Percentiles rank a stretch among this genome's conserved stretches.
Evolutionary conservation across 2,888 invertebrate genomes (phyloP).

Genomic region (Cheilosia vernalis): DNA sequence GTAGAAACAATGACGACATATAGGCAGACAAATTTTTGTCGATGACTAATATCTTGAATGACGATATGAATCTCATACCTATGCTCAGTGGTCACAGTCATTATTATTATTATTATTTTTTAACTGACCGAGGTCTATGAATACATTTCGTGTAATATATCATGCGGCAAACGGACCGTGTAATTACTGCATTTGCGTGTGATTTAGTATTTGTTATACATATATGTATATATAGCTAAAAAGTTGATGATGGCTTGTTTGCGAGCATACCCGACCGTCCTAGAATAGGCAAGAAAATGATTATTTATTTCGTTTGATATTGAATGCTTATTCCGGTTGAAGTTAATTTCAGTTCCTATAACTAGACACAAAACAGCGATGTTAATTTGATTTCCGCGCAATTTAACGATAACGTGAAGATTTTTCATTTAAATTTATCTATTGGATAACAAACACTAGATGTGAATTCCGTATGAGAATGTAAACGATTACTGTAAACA

Average conservation of each 20-base stretch:
- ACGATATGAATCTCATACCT: slow-evolving; percentile 18
- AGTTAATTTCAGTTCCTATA: slow-evolving; percentile 53
- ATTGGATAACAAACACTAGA: not conserved
- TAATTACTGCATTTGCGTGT: slow-evolving; percentile 36
- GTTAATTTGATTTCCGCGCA: slow-evolving; percentile 59
- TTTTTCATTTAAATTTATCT: not conserved
- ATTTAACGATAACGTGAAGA: slow-evolving; percentile 35
- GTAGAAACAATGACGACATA: slow-evolving; percentile 44
- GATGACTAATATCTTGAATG: slow-evolving; percentile 58
- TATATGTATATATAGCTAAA: not conserved
- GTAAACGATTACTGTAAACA: slow-evolving; percentile 10
- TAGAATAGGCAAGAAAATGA: slow-evolving; percentile 2
- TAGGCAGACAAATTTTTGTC: not conserved
- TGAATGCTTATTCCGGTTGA: slow-evolving; percentile 50
- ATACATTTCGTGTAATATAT: slow-evolving; percentile 22
- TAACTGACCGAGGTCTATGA: not conserved
- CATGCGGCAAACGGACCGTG: slow-evolving; percentile 29
- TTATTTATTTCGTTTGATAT: slow-evolving; percentile 27
- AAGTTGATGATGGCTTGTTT: slow-evolving; percentile 8
- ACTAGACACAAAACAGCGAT: slow-evolving; percentile 37
- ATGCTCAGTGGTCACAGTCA: not conserved
- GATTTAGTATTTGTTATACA: slow-evolving; percentile 6
- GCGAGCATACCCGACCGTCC: not conserved
- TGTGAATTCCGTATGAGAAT: not conserved
- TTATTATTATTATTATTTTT: not conserved